Percentiles rank a stretch among this genome's conserved stretches.
Conservation (phyloP, 2,888 invertebrate genomes). For the Drosophila koepferae region DNA sequence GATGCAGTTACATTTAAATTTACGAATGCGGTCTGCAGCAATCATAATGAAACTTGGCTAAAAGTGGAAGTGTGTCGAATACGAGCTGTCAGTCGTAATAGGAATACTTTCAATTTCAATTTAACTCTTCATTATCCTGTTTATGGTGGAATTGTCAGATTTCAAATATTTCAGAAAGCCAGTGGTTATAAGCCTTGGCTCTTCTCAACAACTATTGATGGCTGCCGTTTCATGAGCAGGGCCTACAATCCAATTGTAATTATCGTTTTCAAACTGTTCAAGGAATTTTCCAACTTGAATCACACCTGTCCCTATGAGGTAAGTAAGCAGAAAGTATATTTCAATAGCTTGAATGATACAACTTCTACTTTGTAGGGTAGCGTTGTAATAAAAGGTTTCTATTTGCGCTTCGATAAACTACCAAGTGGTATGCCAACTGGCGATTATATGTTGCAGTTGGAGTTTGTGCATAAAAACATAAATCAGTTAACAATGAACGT, state of each 20-base stretch:
- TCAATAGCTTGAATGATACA: no score
- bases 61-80: no score
- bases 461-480: background rate
- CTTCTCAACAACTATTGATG: conserved; percentile 11
- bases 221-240: conserved; percentile 23
- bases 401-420: background rate
- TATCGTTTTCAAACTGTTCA: conserved; percentile 12
- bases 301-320: conserved; percentile 1
- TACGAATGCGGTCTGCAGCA: conserved; percentile 41
- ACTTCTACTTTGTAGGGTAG: conserved; percentile 4
- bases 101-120: conserved; percentile 30
- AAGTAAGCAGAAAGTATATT: background rate
- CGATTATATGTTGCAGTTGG: conserved; percentile 27
- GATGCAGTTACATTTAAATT: conserved; percentile 40
- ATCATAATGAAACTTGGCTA: conserved; percentile 45
- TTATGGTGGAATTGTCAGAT: no score
- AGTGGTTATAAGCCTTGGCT: conserved; percentile 50
- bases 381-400: background rate
- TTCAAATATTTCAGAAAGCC: conserved; percentile 22
- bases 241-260: conserved; percentile 18
- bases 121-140: conserved; percentile 24
- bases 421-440: conserved; percentile 31
- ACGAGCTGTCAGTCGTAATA: conserved; percentile 32
- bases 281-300: background rate
- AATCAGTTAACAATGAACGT: background rate